Evolutionary conservation across 2,888 invertebrate genomes (phyloP).

Genomic region (Ophion costatus): DNA sequence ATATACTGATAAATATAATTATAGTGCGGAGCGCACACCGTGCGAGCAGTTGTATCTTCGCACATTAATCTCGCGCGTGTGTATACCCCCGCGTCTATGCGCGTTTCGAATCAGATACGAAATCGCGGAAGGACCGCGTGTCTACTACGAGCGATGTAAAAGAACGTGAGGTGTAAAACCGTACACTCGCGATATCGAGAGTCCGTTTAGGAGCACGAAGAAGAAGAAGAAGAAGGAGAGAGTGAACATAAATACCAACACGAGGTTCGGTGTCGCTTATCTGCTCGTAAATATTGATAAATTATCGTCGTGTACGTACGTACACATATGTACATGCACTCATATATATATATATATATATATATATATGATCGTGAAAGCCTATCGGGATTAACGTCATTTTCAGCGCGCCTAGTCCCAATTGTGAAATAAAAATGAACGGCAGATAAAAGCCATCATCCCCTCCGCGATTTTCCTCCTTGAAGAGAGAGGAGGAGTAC

Average conservation of each 20-base stretch:
- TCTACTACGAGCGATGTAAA: not conserved
- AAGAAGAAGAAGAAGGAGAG: slow-evolving; percentile 12
- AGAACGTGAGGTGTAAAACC: slow-evolving; percentile 2
- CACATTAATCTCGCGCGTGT: slow-evolving; percentile 57
- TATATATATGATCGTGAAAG: not conserved
- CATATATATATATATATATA: not conserved
- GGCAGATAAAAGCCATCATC: too few relatives aligned
- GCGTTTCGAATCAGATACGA: slow-evolving; percentile 56
- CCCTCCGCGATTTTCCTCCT: not conserved
- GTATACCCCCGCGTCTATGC: not conserved
- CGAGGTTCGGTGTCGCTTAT: slow-evolving; percentile 57
- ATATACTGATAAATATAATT: slow-evolving; percentile 6
- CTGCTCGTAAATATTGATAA: slow-evolving; percentile 64
- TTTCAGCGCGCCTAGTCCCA: too few relatives aligned
- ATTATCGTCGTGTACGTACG: slow-evolving; percentile 50
- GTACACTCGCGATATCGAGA: slow-evolving; percentile 1
- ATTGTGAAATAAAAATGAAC: too few relatives aligned
- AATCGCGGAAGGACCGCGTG: slow-evolving; percentile 56
- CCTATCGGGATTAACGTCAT: not conserved
- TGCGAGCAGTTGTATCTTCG: slow-evolving; percentile 49
- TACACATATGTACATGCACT: not conserved
- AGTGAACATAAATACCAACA: slow-evolving; percentile 61
- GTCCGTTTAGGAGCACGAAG: not conserved
- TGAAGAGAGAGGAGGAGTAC: not conserved
- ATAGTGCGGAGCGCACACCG: slow-evolving; percentile 5